phyloP scores from a whole-genome alignment of 2,888 invertebrate genomes.

The Nipponacmea schrenckii region DNA sequence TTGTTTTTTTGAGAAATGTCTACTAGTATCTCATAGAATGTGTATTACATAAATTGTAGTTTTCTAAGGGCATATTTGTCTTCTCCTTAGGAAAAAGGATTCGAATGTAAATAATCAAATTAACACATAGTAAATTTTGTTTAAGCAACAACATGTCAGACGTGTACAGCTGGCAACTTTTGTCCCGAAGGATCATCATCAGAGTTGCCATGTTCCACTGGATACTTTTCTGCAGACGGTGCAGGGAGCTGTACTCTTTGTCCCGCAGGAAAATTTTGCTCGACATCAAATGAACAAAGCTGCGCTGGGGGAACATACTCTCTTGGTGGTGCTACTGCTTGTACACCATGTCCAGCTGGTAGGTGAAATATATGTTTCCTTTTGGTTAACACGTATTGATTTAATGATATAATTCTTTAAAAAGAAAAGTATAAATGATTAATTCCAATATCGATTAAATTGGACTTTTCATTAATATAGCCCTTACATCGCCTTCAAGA shows the following conservation, averaged over 20 bases:
- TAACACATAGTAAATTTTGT: neutral
- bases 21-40: no score
- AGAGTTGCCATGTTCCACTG: conserved; percentile 44
- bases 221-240: conserved; percentile 41
- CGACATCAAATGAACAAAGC: conserved; percentile 35
- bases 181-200: conserved; percentile 44
- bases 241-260: conserved; percentile 43
- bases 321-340: conserved; percentile 35
- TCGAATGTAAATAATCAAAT: no score
- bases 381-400: no score
- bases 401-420: no score
- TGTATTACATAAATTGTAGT: no score
- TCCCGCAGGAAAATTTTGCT: conserved; percentile 50
- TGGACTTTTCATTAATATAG: no score
- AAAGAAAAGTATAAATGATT: no score
- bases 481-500: neutral
- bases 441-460: neutral
- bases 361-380: no score
- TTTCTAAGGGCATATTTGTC: no score
- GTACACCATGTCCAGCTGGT: conserved; percentile 54
- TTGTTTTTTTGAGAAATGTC: no score
- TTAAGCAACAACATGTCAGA: conserved; percentile 48
- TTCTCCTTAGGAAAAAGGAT: no score
- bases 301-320: conserved; percentile 52
- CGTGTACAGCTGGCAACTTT: conserved; percentile 51